Conservation (phyloP, 2,113 vertebrate species). For the Sorex fumeus region DNA sequence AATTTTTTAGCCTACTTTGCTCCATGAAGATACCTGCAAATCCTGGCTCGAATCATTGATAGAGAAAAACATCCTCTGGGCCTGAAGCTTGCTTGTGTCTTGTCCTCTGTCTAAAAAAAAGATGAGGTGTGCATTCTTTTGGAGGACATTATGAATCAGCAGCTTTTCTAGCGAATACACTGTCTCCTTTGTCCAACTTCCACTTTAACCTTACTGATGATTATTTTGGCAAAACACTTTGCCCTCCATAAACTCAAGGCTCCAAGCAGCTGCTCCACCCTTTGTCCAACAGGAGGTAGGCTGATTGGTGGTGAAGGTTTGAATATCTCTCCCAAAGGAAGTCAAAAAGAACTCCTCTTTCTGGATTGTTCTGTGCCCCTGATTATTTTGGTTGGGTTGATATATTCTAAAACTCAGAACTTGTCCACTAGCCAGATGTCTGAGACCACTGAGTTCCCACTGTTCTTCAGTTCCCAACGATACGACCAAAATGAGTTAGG, state of each 20-base stretch:
- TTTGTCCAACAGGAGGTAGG: neutral
- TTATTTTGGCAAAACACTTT: conserved; percentile 63
- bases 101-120: conserved; percentile 46
- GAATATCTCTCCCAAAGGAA: conserved; percentile 40
- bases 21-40: neutral
- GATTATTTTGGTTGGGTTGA: conserved; percentile 51
- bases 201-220: conserved; percentile 32
- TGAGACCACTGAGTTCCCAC: conserved; percentile 63
- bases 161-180: conserved; percentile 28
- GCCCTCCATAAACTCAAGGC: neutral
- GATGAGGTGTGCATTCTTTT: neutral
- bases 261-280: neutral
- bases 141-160: neutral
- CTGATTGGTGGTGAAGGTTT: neutral
- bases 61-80: neutral
- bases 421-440: conserved; percentile 45
- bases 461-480: conserved; percentile 54
- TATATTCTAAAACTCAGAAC: conserved; percentile 33
- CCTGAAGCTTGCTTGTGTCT: neutral
- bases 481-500: conserved; percentile 70
- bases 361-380: neutral
- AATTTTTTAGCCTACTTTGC: neutral
- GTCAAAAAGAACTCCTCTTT: conserved; percentile 40
- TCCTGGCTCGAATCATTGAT: neutral
- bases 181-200: conserved; percentile 51